A percentile compares a stretch with the other conserved stretches of the same genome.
Conservation (phyloP, 2,888 invertebrate species). For the Eucera pruinosa region DNA sequence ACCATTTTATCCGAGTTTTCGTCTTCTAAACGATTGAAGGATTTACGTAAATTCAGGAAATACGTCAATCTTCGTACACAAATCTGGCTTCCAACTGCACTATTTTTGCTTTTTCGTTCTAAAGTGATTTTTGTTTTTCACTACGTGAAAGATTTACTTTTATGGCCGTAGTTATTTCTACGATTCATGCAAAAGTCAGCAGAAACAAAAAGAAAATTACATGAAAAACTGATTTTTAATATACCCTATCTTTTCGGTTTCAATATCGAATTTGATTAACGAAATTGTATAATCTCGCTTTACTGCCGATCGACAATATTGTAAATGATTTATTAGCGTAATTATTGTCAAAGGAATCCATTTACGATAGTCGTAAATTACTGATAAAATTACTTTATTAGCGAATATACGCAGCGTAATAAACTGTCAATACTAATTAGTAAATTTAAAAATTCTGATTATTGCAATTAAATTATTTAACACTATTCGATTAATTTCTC, state of each 20-base stretch:
- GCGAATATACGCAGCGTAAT: neutral
- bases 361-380: neutral
- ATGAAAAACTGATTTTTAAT: neutral
- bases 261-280: too few species aligned
- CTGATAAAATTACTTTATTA: neutral
- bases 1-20: neutral
- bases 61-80: conserved; percentile 32
- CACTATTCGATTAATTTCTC: neutral
- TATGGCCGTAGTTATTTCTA: neutral
- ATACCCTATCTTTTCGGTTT: too few species aligned
- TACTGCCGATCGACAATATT: neutral
- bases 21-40: neutral
- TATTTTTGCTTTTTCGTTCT: conserved; percentile 3
- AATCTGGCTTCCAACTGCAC: conserved; percentile 10
- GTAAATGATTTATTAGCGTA: neutral
- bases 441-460: neutral
- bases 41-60: conserved; percentile 25
- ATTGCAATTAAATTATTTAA: neutral
- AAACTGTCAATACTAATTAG: too few species aligned
- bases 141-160: conserved; percentile 2
- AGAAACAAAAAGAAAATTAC: neutral
- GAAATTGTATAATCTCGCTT: too few species aligned
- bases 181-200: neutral
- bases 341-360: neutral
- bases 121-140: conserved; percentile 36